Base-by-base conservation (phyloP, 2,797 vertebrate species). In the Gymnodraco acuticeps region DNA sequence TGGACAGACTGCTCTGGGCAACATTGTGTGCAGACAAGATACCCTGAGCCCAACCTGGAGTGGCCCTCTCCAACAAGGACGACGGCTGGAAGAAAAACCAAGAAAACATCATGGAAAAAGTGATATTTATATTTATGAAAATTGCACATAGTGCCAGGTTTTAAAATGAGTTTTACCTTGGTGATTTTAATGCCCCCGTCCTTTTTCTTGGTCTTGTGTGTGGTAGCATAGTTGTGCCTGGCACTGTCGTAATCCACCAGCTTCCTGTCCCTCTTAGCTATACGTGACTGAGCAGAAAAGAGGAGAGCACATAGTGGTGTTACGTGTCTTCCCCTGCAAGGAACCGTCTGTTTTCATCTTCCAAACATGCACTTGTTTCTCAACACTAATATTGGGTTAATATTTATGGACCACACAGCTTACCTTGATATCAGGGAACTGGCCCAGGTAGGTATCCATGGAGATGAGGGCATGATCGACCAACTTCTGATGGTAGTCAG, bases 381-480 rank as follows among this genome's bases (percentile, higher is more conserved):
- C 0, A 1, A 17, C 5, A 20, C 15, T 8, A 5, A 38, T 38
- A 38, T 38, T 38, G 33, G 6, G 8, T 38, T 38, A 2, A 38
- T 9, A 38, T 7, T 0, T 38, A 38, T 9, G 33, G 6, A 42
- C 6, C 19, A 12, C 43, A 43, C 23, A 27, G 17, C 89, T 83
- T 91, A 99, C 98, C 95, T 97, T 99, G 87, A 99, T 99, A 86
- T 99, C 98, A 4, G 98, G 98, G 87, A 99, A 99, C 87, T 99
- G 98, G 72, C 98, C 98, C 77, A 99, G 95, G 90, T 99, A 99
- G 0, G 98, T 99, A 91, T 99, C 98, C 97, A 99, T 98, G 68
- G 98, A 99, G 79, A 99, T 96, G 66, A 99, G 95, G 0, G 98
- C 97, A 75, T 99, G 96, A 92, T 99, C 97, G n/a, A 99, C 97